A percentile compares a stretch with the other conserved stretches of the same genome.
phyloP scores from a whole-genome alignment of 2,113 vertebrate species.

The Columba janthina region DNA sequence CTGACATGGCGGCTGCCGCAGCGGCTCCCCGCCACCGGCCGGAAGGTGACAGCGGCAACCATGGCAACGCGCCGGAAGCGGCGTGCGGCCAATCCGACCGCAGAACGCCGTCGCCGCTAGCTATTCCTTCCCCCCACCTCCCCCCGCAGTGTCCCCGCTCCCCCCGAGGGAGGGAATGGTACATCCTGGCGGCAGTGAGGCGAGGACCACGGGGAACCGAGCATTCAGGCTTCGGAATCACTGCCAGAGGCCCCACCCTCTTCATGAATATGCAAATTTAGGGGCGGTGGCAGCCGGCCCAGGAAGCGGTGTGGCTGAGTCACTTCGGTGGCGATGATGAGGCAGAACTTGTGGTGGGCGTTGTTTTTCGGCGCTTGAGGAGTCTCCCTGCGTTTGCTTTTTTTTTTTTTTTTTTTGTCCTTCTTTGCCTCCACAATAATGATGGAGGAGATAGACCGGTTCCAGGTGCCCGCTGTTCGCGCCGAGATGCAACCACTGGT shows the following conservation, averaged over 20 bases:
- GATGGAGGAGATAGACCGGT: conserved; percentile 95
- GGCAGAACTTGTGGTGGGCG: conserved; percentile 13
- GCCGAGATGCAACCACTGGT: conserved; percentile 91
- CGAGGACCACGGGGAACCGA: neutral
- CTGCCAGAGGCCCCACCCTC: neutral
- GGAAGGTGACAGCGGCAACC: neutral
- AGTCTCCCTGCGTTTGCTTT: neutral
- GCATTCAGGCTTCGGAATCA: neutral
- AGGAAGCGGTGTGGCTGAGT: neutral
- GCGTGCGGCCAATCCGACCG: neutral
- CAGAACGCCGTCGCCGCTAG: neutral
- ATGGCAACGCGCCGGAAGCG: conserved; percentile 39
- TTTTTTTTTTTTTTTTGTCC: neutral
- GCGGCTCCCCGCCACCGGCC: neutral
- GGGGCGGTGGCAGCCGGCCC: neutral
- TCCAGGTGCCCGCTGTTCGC: conserved; percentile 89
- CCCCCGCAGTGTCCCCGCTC: neutral
- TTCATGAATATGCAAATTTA: neutral
- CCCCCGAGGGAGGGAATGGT: neutral
- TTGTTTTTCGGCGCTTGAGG: neutral
- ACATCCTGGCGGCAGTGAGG: neutral
- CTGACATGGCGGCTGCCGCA: neutral
- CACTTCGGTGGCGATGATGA: conserved; percentile 45
- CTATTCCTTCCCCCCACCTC: neutral
- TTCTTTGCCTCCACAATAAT: conserved; percentile 68